Percentiles rank a stretch among this genome's conserved stretches.
Evolutionary conservation across 2,113 vertebrate species (phyloP).

Genomic region (Notarius lentiginosus): DNA sequence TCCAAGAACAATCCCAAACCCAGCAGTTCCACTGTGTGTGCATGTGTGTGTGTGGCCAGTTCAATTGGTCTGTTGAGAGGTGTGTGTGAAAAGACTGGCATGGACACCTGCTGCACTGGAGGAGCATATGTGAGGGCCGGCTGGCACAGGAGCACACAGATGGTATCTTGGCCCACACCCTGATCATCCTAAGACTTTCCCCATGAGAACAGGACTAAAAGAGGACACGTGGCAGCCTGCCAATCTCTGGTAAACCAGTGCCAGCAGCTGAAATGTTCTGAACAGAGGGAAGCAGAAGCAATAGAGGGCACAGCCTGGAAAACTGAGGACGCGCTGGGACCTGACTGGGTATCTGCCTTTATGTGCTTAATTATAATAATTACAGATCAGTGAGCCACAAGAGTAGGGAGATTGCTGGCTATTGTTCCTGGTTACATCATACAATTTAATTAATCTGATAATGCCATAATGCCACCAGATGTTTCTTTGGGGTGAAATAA

Average conservation of each 20-base stretch:
- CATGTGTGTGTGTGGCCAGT: conserved; percentile 26
- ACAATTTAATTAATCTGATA: conserved; percentile 43
- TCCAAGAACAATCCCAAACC: neutral
- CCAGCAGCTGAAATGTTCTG: neutral
- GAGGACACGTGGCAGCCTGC: neutral
- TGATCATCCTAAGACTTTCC: conserved; percentile 7
- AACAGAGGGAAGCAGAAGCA: neutral
- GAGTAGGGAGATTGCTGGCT: conserved; percentile 13
- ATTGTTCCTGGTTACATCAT: conserved; percentile 38
- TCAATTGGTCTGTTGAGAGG: neutral
- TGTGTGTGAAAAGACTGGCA: conserved; percentile 37
- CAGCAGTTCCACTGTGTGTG: neutral
- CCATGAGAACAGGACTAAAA: conserved; percentile 7
- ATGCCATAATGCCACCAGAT: conserved; percentile 44
- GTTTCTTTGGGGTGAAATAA: conserved; percentile 31
- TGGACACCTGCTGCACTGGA: conserved; percentile 39
- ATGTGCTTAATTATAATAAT: conserved; percentile 41
- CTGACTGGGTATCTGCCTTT: neutral
- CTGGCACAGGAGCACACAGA: conserved; percentile 32
- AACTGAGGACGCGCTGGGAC: conserved; percentile 3
- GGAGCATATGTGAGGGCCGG: conserved; percentile 17
- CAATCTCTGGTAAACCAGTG: neutral
- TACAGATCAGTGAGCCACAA: conserved; percentile 16
- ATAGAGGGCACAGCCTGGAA: conserved; percentile 11
- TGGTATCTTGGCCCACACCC: conserved; percentile 18